phyloP scores from a whole-genome alignment of 2,888 invertebrate species.

The Monoplex corrugatus region DNA sequence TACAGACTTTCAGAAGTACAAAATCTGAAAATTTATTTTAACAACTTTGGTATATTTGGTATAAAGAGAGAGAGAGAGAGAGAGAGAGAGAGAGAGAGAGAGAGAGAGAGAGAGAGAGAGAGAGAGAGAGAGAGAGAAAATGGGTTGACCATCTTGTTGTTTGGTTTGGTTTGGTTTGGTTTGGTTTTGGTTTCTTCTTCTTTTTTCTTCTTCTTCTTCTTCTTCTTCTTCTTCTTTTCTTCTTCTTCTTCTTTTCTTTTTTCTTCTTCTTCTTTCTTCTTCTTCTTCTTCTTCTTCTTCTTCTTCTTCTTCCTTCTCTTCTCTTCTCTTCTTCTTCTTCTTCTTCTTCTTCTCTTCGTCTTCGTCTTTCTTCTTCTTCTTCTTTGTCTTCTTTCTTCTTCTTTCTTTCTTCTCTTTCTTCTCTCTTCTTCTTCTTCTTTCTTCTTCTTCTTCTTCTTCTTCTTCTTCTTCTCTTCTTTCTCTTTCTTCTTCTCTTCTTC shows the following conservation, averaged over 20 bases:
- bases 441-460: too few relatives aligned
- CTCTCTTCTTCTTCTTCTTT: too few relatives aligned
- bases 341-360: not conserved
- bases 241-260: not conserved
- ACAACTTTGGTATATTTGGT: too few relatives aligned
- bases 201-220: not conserved
- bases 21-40: too few relatives aligned
- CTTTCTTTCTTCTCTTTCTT: too few relatives aligned
- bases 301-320: not conserved
- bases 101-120: too few relatives aligned
- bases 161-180: not conserved
- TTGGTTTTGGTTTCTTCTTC: not conserved
- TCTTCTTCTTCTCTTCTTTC: too few relatives aligned
- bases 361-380: not conserved
- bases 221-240: not conserved
- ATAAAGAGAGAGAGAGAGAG: too few relatives aligned
- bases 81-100: too few relatives aligned
- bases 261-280: not conserved
- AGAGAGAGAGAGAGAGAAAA: too few relatives aligned
- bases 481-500: too few relatives aligned
- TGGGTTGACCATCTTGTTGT: not conserved
- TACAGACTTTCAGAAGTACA: too few relatives aligned
- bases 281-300: not conserved
- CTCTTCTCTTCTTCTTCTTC: not conserved
- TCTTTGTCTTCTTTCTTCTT: not conserved